Evolutionary conservation across 2,888 invertebrate species (phyloP).

Genomic region (Octonoba sinensis): DNA sequence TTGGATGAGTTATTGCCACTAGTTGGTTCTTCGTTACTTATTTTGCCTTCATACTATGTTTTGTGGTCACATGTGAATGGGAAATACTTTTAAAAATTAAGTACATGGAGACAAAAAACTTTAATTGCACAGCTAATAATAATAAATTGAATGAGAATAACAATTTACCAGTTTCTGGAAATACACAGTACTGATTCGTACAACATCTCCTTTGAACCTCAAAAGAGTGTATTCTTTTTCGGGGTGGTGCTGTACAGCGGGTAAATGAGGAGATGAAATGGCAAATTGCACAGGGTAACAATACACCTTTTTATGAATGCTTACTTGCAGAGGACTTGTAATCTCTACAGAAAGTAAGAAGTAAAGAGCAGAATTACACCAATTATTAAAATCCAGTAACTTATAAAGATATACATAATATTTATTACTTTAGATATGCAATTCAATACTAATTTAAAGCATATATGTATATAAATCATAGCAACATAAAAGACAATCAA

Average conservation of each 20-base stretch:
- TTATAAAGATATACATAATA: too few species aligned
- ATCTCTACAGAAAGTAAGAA: constrained; percentile 66
- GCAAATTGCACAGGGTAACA: constrained; percentile 95
- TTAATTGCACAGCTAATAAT: not conserved
- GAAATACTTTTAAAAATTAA: too few species aligned
- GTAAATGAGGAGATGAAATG: constrained; percentile 86
- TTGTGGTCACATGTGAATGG: too few species aligned
- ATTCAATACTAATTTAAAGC: too few species aligned
- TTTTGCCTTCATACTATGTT: too few species aligned
- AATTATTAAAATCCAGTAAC: too few species aligned
- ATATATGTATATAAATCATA: too few species aligned
- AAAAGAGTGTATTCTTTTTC: constrained; percentile 74
- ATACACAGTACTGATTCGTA: constrained; percentile 85
- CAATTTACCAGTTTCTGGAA: constrained; percentile 87
- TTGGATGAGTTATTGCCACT: too few species aligned
- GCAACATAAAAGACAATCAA: too few species aligned
- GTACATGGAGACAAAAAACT: too few species aligned
- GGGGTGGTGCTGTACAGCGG: constrained; percentile 72
- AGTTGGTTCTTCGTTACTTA: too few species aligned
- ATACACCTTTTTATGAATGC: constrained; percentile 88
- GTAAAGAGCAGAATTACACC: constrained; percentile 5
- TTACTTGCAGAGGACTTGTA: constrained; percentile 74
- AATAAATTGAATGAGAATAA: not conserved
- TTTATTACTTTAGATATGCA: too few species aligned
- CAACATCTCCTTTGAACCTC: constrained; percentile 88